phyloP scores from a whole-genome alignment of 2,888 invertebrate genomes.

The Shargacucullia verbasci region DNA sequence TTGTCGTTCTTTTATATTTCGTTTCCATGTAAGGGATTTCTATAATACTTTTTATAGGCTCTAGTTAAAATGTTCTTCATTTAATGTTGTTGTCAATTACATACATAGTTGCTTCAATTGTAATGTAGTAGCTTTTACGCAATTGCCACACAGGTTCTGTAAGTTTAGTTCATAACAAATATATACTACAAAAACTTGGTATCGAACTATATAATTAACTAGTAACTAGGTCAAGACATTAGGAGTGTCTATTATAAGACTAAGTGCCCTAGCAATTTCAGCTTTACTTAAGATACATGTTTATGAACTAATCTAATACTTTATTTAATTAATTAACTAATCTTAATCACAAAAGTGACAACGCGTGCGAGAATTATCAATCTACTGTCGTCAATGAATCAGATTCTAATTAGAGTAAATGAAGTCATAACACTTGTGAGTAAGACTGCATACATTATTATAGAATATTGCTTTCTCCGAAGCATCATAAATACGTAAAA shows the following conservation, averaged over 20 bases:
- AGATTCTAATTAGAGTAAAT: slow-evolving; percentile 16
- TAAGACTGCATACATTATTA: slow-evolving; percentile 12
- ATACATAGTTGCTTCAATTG: slow-evolving; percentile 31
- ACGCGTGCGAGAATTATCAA: slow-evolving; percentile 1
- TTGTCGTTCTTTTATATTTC: no score
- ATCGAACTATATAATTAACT: slow-evolving; percentile 23
- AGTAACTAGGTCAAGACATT: slow-evolving; percentile 38
- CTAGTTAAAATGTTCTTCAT: no score
- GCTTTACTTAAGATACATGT: slow-evolving; percentile 10
- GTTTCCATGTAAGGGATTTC: no score
- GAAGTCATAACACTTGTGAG: slow-evolving; percentile 21
- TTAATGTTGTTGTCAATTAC: slow-evolving; percentile 8
- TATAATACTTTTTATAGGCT: no score
- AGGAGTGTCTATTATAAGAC: slow-evolving; percentile 14
- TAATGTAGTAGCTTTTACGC: slow-evolving; percentile 39
- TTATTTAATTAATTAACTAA: slow-evolving; percentile 10
- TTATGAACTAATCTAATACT: slow-evolving; percentile 9
- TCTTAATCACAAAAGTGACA: slow-evolving; percentile 23
- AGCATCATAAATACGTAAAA: slow-evolving; percentile 22
- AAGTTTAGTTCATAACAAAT: slow-evolving; percentile 32
- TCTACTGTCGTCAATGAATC: slow-evolving; percentile 17
- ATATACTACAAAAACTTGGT: slow-evolving; percentile 40
- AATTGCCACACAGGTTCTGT: slow-evolving; percentile 34
- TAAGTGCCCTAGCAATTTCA: slow-evolving; percentile 28
- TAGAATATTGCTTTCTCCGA: slow-evolving; percentile 25